Percentiles rank a stretch among this genome's conserved stretches.
Conservation (phyloP, 2,797 vertebrate genomes). For the Enteromius paludinosus region DNA sequence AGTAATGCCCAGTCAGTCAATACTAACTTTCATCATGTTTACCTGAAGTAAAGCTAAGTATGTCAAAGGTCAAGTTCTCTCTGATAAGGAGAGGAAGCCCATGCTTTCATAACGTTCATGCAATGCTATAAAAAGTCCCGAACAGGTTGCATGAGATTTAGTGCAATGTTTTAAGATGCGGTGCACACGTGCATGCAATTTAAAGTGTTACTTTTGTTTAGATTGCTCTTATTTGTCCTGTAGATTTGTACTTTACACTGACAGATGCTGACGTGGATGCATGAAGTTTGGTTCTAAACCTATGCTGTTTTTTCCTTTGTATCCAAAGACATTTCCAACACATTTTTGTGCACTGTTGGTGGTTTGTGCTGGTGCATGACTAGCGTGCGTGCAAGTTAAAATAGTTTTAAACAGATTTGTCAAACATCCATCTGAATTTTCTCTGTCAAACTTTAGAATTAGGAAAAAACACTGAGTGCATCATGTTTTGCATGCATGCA, state of each 20-base stretch:
- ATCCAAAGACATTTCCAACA: neutral
- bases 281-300: neutral
- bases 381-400: neutral
- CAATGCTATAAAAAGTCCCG: neutral
- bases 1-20: neutral
- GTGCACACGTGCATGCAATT: neutral
- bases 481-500: constrained; percentile 23
- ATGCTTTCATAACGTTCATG: too few relatives aligned
- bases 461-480: neutral
- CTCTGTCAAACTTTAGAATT: neutral
- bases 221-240: neutral
- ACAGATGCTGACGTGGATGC: neutral
- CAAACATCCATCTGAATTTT: neutral
- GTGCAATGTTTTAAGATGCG: neutral
- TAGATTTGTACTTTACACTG: neutral
- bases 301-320: neutral
- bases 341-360: neutral
- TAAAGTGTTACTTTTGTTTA: neutral
- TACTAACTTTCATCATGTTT: neutral
- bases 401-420: neutral
- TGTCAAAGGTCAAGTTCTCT: neutral
- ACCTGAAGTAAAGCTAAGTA: neutral
- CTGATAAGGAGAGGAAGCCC: neutral
- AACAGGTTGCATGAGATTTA: neutral
- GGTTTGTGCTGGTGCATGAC: neutral